Percentiles rank a stretch among this genome's conserved stretches.
phyloP scores from a whole-genome alignment of 2,797 vertebrate genomes.

The Octomys mimax region DNA sequence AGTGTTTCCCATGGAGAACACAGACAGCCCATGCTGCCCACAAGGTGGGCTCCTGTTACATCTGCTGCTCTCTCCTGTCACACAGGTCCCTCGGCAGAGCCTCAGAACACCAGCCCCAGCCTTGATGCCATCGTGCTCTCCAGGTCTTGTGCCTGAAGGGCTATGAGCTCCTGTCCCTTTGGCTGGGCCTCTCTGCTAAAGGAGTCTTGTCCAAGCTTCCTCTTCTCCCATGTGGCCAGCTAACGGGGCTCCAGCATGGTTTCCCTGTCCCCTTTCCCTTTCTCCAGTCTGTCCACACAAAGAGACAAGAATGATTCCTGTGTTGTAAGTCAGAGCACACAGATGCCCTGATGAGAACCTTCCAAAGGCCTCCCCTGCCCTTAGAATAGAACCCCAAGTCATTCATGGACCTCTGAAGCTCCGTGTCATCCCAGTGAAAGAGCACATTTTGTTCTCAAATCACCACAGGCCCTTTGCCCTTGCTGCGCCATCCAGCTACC shows the following conservation, averaged over 20 bases:
- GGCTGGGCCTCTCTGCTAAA: not conserved
- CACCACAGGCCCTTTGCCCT: not conserved
- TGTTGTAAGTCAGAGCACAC: not conserved
- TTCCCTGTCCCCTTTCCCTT: not conserved
- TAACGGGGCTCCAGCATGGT: not conserved
- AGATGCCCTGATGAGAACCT: not conserved
- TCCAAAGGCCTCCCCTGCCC: not conserved
- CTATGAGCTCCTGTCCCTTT: not conserved
- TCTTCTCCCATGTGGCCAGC: not conserved
- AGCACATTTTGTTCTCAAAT: not conserved
- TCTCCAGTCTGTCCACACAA: not conserved
- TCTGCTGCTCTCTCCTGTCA: not conserved
- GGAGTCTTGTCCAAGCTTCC: not conserved
- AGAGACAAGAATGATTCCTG: not conserved
- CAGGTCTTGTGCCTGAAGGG: not conserved
- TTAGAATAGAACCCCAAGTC: not conserved
- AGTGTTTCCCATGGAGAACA: accelerated
- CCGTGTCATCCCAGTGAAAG: not conserved
- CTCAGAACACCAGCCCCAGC: too few relatives aligned
- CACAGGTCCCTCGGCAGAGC: not conserved
- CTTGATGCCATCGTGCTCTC: not conserved
- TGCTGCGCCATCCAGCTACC: not conserved
- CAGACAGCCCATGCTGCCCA: accelerated
- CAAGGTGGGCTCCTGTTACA: not conserved
- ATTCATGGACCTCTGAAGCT: not conserved